Conservation (phyloP, 64 coral and sea anemone species). For the Porites australiensis region DNA sequence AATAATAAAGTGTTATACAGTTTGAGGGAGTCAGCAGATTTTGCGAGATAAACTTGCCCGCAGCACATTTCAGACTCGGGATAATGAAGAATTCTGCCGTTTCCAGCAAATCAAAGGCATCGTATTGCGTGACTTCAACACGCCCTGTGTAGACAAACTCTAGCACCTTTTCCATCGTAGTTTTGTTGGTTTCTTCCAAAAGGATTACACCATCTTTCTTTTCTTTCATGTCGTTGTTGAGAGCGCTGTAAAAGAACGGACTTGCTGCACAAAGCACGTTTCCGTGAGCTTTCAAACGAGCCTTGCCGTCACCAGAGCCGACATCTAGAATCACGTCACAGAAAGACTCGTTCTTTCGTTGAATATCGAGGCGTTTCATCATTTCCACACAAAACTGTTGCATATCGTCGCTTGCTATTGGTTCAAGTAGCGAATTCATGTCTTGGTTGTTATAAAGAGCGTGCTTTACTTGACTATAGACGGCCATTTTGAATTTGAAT, state of each 20-base stretch:
- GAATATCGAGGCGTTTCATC: background rate
- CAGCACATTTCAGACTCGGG: conserved; percentile 19
- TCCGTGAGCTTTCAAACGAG: conserved; percentile 13
- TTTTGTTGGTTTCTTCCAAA: background rate
- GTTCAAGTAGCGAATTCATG: too few species aligned
- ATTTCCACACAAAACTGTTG: too few species aligned
- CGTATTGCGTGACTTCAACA: conserved; percentile 6
- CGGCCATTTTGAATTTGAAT: too few species aligned
- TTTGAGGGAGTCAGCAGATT: background rate
- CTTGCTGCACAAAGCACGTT: conserved; percentile 31
- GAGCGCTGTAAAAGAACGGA: conserved; percentile 40
- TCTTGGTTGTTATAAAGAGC: too few species aligned
- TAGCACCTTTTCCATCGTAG: conserved; percentile 37
- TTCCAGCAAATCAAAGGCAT: conserved; percentile 31
- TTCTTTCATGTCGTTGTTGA: conserved; percentile 24
- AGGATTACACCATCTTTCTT: conserved; percentile 7
- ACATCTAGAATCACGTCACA: conserved; percentile 28
- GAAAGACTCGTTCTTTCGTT: background rate
- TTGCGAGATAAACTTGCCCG: background rate
- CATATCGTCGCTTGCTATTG: too few species aligned
- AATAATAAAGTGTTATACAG: background rate
- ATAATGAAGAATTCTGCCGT: conserved; percentile 34
- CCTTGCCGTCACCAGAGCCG: background rate
- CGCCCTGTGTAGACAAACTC: conserved; percentile 38
- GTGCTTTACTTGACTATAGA: too few species aligned